phyloP scores from a whole-genome alignment of 2,113 vertebrate species.

The Mungos mungo region DNA sequence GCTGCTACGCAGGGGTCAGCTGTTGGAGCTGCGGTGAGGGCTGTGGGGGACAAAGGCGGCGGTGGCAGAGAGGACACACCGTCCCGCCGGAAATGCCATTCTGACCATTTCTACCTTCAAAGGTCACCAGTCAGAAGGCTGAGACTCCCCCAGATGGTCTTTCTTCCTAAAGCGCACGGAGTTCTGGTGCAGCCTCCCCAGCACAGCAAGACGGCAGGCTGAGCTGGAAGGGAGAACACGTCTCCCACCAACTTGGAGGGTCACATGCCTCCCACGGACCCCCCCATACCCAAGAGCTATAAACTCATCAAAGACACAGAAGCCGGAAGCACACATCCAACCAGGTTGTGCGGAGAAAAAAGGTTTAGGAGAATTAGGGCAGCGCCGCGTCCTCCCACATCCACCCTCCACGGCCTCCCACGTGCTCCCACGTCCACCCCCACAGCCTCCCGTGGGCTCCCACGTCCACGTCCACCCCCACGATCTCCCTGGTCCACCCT shows the following conservation, averaged over 20 bases:
- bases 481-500: no score
- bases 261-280: no score
- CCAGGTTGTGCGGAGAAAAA: neutral
- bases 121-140: neutral
- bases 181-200: neutral
- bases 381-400: neutral
- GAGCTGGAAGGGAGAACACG: accelerated
- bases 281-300: neutral
- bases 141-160: neutral
- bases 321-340: neutral
- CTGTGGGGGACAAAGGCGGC: neutral
- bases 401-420: no score
- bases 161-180: neutral
- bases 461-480: no score
- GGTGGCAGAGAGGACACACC: neutral
- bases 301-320: neutral
- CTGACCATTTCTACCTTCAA: neutral
- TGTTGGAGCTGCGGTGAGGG: neutral
- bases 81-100: no score
- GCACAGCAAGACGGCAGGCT: neutral
- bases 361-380: no score
- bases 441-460: no score
- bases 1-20: accelerated
- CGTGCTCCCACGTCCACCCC: no score
- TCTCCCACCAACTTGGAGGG: neutral